Evolutionary conservation across 2,797 vertebrate genomes (phyloP).

Genomic region (Platalea minor): DNA sequence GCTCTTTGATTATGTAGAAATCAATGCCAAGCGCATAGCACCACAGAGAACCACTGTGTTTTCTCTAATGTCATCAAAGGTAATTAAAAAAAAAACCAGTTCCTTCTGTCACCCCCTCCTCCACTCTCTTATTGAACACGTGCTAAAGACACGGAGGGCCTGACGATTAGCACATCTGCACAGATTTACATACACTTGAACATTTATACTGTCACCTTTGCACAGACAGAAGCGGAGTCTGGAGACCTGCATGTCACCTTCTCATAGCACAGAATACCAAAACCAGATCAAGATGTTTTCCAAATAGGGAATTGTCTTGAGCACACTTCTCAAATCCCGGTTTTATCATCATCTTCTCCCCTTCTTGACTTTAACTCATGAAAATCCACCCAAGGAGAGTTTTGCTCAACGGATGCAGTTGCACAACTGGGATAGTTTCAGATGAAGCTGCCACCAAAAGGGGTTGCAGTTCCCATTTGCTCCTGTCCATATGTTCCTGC

Average conservation of each 20-base stretch:
- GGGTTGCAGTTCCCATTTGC: neutral
- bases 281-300: neutral
- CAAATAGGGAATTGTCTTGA: neutral
- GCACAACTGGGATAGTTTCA: neutral
- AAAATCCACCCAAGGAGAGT: neutral
- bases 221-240: neutral
- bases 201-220: neutral
- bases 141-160: neutral
- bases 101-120: neutral
- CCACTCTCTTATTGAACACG: neutral
- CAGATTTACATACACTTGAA: neutral
- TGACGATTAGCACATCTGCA: neutral
- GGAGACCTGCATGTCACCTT: neutral
- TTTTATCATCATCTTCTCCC: neutral
- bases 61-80: neutral
- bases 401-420: neutral
- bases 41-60: neutral
- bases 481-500: neutral
- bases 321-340: neutral
- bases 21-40: neutral
- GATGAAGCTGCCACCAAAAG: neutral
- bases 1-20: neutral
- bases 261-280: neutral
- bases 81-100: fast-evolving
- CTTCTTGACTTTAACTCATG: neutral